A percentile compares a stretch with the other conserved stretches of the same genome.
These are phyloP conservation scores for Camelus bactrianus DNA, from an alignment of 2,113 vertebrate species.

Conservation along the genomic window DNA sequence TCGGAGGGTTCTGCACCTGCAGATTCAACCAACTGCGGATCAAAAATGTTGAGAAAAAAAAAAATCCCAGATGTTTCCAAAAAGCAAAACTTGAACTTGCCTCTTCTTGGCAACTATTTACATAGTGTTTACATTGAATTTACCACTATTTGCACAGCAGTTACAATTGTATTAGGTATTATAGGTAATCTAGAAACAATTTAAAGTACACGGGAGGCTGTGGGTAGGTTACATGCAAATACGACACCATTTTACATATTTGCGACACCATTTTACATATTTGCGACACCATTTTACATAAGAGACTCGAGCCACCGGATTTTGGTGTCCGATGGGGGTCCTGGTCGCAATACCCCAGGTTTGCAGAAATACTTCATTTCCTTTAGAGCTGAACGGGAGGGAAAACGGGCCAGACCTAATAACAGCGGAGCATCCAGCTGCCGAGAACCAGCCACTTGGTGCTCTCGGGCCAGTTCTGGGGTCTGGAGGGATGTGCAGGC, in stretches of 20 bases:
- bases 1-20: background rate
- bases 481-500: background rate
- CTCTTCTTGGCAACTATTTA: background rate
- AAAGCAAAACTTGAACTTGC: background rate
- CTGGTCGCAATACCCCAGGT: background rate
- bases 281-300: background rate
- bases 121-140: background rate
- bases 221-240: no score
- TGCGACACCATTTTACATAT: background rate
- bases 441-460: rapidly evolving
- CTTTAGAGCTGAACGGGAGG: background rate
- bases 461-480: background rate
- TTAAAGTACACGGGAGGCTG: background rate
- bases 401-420: rapidly evolving
- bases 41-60: background rate
- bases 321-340: background rate
- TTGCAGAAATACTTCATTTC: background rate
- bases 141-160: background rate
- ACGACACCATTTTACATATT: background rate
- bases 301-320: background rate
- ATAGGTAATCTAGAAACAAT: background rate
- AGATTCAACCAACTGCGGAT: background rate
- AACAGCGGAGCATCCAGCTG: rapidly evolving
- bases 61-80: background rate
- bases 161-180: background rate